Base-by-base conservation (phyloP, 2,888 invertebrate species). In the Agonopterix subpropinquella region DNA sequence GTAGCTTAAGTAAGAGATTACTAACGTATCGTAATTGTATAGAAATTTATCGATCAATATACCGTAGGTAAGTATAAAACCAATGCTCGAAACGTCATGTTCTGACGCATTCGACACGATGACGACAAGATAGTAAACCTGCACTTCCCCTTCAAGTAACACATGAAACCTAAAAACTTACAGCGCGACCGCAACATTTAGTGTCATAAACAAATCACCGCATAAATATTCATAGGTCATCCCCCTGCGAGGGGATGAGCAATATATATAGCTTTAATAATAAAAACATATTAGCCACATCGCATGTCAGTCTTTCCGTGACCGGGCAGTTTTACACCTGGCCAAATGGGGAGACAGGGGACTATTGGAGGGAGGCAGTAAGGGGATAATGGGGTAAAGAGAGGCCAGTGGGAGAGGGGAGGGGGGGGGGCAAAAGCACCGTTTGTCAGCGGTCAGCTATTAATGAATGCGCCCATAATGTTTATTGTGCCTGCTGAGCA, bases 281-380 rank as follows among this genome's bases (percentile, higher is more conserved):
- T 83, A 81, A 81, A 86, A 86, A 84, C 83, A 81, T 87, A 87
- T 87, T 86, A 86, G 84, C 79, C 77, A 76, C 84, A 85, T 87
- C 75, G 86, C 86, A 86, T 86, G 87, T 83, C 82, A 77, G 77
- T 77, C 72, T 80, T 84, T 85, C 77, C 87, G 87, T 87, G 87
- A 87, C 86, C 76, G 76, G 75, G 80, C 85, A 84, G 83, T 86
- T 87, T 87, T 85, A 86, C 87, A 87, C 87, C 87, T 87, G 87
- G 87, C 68, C 73, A 63, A 70, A 63, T 67, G 65, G 78, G 73
- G 74, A 69, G 73, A 67, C 58, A 63, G 67, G 63, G 66, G 62
- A 44, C 49, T n/a, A 43, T 47, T 58, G 58, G 41, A 52, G 50
- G 49, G 48, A 52, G 50, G 49, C 43, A 53, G 58, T 66, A 68